Conservation (phyloP, 1,140 invertebrate species). For the Ceratina japonica region DNA sequence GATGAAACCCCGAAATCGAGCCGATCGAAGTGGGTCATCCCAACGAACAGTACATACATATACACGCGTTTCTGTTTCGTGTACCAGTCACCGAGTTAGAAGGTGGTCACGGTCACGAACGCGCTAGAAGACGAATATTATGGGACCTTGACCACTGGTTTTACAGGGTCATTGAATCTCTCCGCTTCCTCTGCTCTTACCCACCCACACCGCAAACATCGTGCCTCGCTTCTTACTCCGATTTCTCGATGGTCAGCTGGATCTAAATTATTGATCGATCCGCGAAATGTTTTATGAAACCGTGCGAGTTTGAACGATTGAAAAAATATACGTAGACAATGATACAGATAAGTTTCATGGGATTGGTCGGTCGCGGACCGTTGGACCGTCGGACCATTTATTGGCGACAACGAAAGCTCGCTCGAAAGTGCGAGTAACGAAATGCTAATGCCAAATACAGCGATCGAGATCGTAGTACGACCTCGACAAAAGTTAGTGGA, state of each 20-base stretch:
- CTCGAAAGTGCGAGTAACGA: constrained; percentile 74
- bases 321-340: neutral
- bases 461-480: constrained; percentile 32
- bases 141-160: constrained; percentile 15
- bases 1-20: constrained; percentile 37
- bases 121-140: constrained; percentile 23
- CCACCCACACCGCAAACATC: neutral
- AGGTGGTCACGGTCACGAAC: constrained; percentile 47
- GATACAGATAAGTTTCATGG: neutral
- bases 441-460: constrained; percentile 69
- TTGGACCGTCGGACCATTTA: constrained; percentile 37
- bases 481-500: constrained; percentile 63
- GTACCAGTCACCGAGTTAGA: constrained; percentile 51
- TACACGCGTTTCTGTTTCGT: constrained; percentile 38
- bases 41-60: constrained; percentile 16
- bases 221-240: neutral
- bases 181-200: neutral
- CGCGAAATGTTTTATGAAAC: no score
- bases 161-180: neutral
- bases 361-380: neutral
- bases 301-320: no score
- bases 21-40: constrained; percentile 56
- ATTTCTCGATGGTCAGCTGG: neutral
- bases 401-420: constrained; percentile 58
- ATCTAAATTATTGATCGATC: no score